phyloP scores from a whole-genome alignment of 1,140 invertebrate species.

The Dendroctonus valens region DNA sequence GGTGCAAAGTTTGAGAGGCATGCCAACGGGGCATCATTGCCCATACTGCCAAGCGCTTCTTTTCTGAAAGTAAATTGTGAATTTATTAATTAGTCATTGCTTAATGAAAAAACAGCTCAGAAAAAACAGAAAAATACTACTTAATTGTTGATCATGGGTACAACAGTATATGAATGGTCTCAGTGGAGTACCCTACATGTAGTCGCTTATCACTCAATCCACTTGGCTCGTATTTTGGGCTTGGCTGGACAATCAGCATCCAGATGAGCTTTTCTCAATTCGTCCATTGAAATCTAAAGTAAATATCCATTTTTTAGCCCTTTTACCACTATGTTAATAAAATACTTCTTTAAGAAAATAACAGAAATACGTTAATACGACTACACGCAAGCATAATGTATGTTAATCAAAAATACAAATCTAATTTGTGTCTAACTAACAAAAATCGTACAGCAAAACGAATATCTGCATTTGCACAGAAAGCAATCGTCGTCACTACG shows the following conservation, averaged over 20 bases:
- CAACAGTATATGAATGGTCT: constrained; percentile 91
- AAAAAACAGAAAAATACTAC: constrained; percentile 57
- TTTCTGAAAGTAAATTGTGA: constrained; percentile 65
- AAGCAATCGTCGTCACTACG: constrained; percentile 9
- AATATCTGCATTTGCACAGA: background rate
- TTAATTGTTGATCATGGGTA: constrained; percentile 95
- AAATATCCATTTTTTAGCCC: background rate
- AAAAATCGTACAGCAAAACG: no score
- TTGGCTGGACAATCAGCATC: constrained; percentile 51
- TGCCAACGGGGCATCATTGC: constrained; percentile 96
- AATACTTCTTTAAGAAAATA: no score
- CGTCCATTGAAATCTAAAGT: constrained; percentile 65
- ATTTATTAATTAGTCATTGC: no score
- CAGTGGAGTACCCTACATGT: constrained; percentile 94
- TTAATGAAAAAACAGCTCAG: no score
- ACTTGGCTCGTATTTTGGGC: constrained; percentile 51
- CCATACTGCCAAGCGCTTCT: constrained; percentile 98
- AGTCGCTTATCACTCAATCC: constrained; percentile 81
- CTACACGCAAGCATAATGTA: no score
- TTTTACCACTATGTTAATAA: no score
- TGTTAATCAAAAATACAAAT: no score
- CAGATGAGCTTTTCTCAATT: constrained; percentile 58
- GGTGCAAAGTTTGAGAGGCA: constrained; percentile 95
- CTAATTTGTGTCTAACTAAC: no score
- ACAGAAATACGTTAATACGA: no score